Evolutionary conservation across 2,888 invertebrate species (phyloP).

Genomic region (Apamea monoglypha): DNA sequence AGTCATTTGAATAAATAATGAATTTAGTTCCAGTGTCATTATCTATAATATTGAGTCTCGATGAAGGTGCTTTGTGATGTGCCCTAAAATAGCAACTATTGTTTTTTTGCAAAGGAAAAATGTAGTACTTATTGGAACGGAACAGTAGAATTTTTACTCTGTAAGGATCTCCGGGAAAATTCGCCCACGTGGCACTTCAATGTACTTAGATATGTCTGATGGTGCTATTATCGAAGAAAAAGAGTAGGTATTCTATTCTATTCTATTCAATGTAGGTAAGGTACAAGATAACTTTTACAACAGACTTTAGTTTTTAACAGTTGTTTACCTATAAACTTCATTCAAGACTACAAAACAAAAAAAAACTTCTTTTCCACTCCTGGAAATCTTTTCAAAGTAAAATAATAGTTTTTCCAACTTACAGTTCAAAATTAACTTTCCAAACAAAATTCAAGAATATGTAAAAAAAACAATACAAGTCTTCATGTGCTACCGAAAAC

Average conservation of each 20-base stretch:
- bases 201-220: background rate
- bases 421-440: background rate
- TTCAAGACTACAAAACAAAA: constrained; percentile 10
- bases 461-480: constrained; percentile 11
- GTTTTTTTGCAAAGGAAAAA: background rate
- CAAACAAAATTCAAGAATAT: constrained; percentile 16
- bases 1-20: background rate
- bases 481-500: constrained; percentile 8
- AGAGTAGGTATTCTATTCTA: no score
- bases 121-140: background rate
- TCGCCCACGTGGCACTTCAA: background rate
- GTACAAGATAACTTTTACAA: background rate
- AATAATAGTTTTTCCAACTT: constrained; percentile 4
- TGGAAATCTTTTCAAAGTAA: constrained; percentile 14
- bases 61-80: background rate
- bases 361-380: background rate
- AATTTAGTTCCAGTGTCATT: background rate
- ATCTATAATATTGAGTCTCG: background rate
- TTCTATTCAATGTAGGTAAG: no score
- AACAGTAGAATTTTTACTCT: background rate
- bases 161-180: background rate
- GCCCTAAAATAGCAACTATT: background rate
- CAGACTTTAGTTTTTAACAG: constrained; percentile 12
- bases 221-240: background rate
- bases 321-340: constrained; percentile 20